phyloP scores from a whole-genome alignment of 92 coral and sea anemone species.

The Palythoa grandis region DNA sequence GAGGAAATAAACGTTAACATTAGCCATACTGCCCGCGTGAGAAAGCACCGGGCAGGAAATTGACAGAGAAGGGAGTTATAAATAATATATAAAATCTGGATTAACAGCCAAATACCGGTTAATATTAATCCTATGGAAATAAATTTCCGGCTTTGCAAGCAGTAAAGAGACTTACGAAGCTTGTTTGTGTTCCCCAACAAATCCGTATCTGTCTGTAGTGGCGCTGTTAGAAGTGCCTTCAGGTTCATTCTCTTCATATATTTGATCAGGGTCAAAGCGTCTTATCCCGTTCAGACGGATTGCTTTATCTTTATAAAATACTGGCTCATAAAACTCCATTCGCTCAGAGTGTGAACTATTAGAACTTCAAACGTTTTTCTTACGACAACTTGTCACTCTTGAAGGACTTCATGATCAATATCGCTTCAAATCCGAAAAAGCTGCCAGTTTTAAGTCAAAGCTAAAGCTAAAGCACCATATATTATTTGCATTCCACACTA shows the following conservation, averaged over 20 bases:
- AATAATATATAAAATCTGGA: background rate
- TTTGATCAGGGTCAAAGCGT: constrained; percentile 75
- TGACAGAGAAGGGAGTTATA: background rate
- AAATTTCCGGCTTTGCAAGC: background rate
- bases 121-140: background rate
- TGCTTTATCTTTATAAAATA: constrained; percentile 24
- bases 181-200: constrained; percentile 88
- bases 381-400: constrained; percentile 4
- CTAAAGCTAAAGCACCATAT: background rate
- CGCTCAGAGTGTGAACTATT: background rate
- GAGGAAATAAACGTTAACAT: background rate
- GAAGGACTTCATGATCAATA: constrained; percentile 29
- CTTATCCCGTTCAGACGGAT: constrained; percentile 75
- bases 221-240: constrained; percentile 48
- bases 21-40: background rate
- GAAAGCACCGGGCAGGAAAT: background rate
- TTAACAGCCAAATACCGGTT: background rate
- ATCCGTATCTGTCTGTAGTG: constrained; percentile 77
- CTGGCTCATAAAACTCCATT: constrained; percentile 91
- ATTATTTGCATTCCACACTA: background rate
- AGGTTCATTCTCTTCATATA: constrained; percentile 16
- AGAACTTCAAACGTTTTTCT: constrained; percentile 2
- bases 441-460: background rate
- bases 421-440: background rate
- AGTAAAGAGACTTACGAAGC: constrained; percentile 80